A percentile compares a stretch with the other conserved stretches of the same genome.
Evolutionary conservation across 2,888 invertebrate species (phyloP).

Genomic region (Campopleginae sp.): DNA sequence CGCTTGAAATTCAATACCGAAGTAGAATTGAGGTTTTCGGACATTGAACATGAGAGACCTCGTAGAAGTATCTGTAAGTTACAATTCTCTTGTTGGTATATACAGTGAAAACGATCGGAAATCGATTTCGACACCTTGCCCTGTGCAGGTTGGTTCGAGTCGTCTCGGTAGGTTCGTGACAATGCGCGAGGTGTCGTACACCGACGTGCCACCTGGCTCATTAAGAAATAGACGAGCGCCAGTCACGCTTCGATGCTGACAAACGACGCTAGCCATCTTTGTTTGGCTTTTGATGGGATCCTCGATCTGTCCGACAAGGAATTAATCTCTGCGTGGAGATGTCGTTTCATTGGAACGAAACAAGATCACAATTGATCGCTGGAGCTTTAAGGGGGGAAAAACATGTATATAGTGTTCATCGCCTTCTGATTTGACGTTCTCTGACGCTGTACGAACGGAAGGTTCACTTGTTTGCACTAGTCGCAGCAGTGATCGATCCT

Average conservation of each 20-base stretch:
- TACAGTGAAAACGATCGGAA: conserved; percentile 51
- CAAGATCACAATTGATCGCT: conserved; percentile 3
- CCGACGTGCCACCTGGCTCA: conserved; percentile 19
- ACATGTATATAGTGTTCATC: not conserved
- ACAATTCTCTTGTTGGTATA: not conserved
- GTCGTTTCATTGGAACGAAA: not conserved
- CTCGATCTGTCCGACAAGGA: not conserved
- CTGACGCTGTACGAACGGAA: conserved; percentile 18
- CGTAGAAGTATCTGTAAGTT: not conserved
- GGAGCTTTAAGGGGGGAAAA: not conserved
- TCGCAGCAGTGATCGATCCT: conserved; percentile 45
- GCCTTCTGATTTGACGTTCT: not conserved
- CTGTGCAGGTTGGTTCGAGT: conserved; percentile 11
- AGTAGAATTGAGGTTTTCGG: not conserved
- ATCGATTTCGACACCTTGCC: conserved; percentile 63
- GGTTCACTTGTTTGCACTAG: conserved; percentile 19
- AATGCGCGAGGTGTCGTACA: conserved; percentile 33
- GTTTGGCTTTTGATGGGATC: not conserved
- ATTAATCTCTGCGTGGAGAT: not conserved
- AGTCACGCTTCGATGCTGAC: conserved; percentile 33
- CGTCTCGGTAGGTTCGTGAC: conserved; percentile 36
- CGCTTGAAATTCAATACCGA: not conserved
- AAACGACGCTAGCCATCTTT: conserved; percentile 9
- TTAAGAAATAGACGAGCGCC: conserved; percentile 19
- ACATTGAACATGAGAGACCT: not conserved